Evolutionary conservation across 2,888 invertebrate species (phyloP).

Genomic region (Spilarctia lutea): DNA sequence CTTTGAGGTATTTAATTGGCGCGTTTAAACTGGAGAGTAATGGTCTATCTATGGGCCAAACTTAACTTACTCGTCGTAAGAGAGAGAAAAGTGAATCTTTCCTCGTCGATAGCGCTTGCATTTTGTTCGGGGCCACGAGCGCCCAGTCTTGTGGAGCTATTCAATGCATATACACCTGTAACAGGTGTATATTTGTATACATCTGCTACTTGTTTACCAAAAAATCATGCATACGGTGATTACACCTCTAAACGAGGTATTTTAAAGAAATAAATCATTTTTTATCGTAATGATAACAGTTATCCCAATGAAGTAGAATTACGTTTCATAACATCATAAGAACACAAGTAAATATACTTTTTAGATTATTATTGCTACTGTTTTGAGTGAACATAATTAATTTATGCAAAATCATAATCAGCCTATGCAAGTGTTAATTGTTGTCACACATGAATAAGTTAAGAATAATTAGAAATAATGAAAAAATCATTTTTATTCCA

Average conservation of each 20-base stretch:
- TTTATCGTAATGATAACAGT: no score
- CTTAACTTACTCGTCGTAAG: background rate
- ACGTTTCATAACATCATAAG: background rate
- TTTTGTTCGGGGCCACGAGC: no score
- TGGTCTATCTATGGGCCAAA: no score
- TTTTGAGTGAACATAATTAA: background rate
- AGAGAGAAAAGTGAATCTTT: background rate
- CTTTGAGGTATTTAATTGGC: no score
- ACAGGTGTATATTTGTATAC: background rate
- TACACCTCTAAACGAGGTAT: background rate
- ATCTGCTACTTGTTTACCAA: background rate
- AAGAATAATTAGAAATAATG: background rate
- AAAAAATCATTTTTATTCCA: background rate
- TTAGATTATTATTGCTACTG: background rate
- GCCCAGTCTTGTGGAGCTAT: background rate
- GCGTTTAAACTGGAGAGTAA: no score
- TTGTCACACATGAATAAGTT: background rate
- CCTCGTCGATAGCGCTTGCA: no score
- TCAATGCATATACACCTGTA: background rate
- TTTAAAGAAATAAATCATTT: no score
- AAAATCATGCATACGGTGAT: background rate
- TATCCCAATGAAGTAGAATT: no score
- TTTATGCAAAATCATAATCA: background rate
- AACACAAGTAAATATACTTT: background rate
- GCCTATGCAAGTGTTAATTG: background rate